Evolutionary conservation across 92 coral and sea anemone genomes (phyloP).

Genomic region (Palythoa heliodiscus): DNA sequence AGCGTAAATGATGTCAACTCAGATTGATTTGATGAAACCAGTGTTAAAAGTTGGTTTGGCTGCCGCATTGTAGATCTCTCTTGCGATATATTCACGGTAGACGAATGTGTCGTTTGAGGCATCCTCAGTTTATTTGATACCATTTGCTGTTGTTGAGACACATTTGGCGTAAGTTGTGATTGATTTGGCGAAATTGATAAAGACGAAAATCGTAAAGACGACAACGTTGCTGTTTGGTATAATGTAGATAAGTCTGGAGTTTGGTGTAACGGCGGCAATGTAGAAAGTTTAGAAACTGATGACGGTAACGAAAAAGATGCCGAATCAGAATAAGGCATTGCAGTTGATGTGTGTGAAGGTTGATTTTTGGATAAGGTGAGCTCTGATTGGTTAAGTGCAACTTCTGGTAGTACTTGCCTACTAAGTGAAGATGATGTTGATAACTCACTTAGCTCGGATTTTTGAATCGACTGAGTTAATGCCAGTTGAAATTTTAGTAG

Average conservation of each 20-base stretch:
- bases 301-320: neutral
- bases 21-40: neutral
- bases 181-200: neutral
- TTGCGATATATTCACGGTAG: neutral
- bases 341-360: neutral
- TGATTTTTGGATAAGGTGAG: neutral
- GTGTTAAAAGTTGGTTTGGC: neutral
- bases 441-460: neutral
- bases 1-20: neutral
- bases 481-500: neutral
- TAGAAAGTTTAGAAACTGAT: neutral
- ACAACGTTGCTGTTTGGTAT: neutral
- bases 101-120: neutral
- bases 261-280: neutral
- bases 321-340: neutral
- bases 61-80: neutral
- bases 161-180: neutral
- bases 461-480: neutral
- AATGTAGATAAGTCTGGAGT: neutral
- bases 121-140: neutral
- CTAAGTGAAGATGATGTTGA: neutral
- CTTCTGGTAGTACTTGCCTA: neutral
- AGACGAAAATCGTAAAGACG: neutral
- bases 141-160: neutral
- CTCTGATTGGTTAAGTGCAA: neutral